A percentile compares a stretch with the other conserved stretches of the same genome.
Conservation (phyloP, 2,113 vertebrate species). For the Setophaga kirtlandii region DNA sequence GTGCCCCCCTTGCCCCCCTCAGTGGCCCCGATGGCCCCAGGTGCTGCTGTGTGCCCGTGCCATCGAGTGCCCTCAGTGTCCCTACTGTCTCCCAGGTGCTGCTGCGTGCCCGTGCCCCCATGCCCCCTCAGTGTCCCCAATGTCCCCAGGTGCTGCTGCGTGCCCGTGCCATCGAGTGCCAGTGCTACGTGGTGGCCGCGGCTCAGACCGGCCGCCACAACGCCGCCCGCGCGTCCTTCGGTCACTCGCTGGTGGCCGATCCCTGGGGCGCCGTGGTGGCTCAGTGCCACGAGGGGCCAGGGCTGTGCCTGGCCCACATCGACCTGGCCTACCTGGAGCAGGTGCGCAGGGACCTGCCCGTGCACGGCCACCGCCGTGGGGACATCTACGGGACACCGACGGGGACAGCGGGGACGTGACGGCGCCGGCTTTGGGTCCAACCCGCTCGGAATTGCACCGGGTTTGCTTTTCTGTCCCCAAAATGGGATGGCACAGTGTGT, state of each 20-base stretch:
- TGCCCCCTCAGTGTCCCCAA: too few species aligned
- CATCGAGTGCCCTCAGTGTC: too few species aligned
- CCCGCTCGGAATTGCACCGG: neutral
- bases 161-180: neutral
- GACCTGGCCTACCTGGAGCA: neutral
- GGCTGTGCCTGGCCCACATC: neutral
- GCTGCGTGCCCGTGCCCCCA: too few species aligned
- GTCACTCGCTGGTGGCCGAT: neutral
- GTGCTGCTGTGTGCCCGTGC: too few species aligned
- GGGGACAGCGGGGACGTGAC: neutral
- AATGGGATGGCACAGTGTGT: neutral
- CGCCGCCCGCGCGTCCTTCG: neutral
- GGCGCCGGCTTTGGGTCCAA: rapidly evolving
- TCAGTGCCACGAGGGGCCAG: neutral
- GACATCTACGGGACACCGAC: neutral
- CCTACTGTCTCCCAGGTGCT: too few species aligned
- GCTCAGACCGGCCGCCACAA: neutral
- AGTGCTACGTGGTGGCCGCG: neutral
- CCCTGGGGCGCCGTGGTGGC: neutral
- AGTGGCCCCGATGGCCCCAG: too few species aligned
- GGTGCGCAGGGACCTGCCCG: neutral
- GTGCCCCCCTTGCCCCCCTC: too few species aligned
- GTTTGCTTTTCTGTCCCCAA: neutral
- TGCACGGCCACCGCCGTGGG: neutral
- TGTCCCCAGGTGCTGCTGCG: neutral